Evolutionary conservation across 2,797 vertebrate species (phyloP).

Genomic region (Acestrorhynchus altus): DNA sequence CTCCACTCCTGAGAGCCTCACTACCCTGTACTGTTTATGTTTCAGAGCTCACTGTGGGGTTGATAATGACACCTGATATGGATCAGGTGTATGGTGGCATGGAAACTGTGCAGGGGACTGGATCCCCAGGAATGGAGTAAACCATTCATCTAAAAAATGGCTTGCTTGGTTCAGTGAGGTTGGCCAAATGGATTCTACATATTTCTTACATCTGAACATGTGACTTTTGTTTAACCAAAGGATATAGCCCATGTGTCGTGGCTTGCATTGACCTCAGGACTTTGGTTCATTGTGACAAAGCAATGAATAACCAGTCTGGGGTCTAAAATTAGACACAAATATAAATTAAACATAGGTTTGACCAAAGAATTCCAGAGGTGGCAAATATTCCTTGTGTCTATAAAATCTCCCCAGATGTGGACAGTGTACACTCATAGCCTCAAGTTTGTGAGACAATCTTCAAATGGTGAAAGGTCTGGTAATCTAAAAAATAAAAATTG

Average conservation of each 20-base stretch:
- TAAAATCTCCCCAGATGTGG: slow-evolving; percentile 20
- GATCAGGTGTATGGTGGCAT: background rate
- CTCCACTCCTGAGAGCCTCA: background rate
- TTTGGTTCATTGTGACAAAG: slow-evolving; percentile 6
- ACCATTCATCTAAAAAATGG: background rate
- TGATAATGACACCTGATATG: background rate
- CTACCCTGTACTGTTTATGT: background rate
- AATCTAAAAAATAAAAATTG: background rate
- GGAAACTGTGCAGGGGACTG: background rate
- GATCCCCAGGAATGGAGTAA: background rate
- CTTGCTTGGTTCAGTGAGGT: slow-evolving; percentile 29
- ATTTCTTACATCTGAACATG: slow-evolving; percentile 23
- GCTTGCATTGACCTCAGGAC: slow-evolving; percentile 13
- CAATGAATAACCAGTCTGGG: slow-evolving; percentile 46
- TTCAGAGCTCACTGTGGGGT: background rate
- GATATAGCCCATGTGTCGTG: slow-evolving; percentile 23
- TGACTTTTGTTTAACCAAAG: slow-evolving; percentile 25
- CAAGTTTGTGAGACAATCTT: background rate
- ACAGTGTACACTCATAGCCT: background rate
- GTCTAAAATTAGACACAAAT: slow-evolving; percentile 44
- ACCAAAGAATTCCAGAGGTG: background rate
- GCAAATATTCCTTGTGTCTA: background rate
- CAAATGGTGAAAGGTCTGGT: background rate
- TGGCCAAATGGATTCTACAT: slow-evolving; percentile 33
- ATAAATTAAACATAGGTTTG: slow-evolving; percentile 27